phyloP scores from a whole-genome alignment of 2,888 invertebrate species.

The Steinernema carpocapsae region DNA sequence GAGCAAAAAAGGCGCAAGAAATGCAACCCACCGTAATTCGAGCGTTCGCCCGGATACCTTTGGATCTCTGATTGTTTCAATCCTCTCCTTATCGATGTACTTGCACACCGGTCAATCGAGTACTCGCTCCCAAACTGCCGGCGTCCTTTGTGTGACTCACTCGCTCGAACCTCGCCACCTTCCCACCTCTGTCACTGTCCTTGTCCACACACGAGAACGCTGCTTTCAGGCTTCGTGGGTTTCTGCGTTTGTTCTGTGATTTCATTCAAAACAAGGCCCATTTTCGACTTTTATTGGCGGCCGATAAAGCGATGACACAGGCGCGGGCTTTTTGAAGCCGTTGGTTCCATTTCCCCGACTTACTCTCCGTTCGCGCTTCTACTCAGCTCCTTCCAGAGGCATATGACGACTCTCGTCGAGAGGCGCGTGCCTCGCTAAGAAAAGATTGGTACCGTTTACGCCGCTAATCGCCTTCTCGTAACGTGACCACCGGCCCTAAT shows the following conservation, averaged over 20 bases:
- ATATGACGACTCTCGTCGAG: neutral
- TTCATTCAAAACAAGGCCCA: slow-evolving; percentile 6
- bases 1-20: neutral
- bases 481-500: neutral
- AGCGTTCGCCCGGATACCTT: neutral
- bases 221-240: neutral
- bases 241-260: slow-evolving; percentile 1
- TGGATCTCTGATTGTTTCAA: neutral
- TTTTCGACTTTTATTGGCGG: slow-evolving; percentile 19
- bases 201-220: neutral
- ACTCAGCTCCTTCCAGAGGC: neutral
- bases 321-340: slow-evolving; percentile 24
- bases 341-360: neutral
- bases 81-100: neutral
- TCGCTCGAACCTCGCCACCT: neutral
- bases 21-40: neutral
- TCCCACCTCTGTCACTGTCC: neutral
- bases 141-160: slow-evolving; percentile 19
- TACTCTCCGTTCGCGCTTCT: neutral
- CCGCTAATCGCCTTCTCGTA: slow-evolving; percentile 1
- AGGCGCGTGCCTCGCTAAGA: neutral
- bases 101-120: neutral
- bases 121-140: neutral
- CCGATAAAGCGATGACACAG: slow-evolving; percentile 31
- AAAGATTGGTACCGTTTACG: neutral